A percentile compares a stretch with the other conserved stretches of the same genome.
Conservation (phyloP, 2,888 invertebrate species). For the Chesias legatella region DNA sequence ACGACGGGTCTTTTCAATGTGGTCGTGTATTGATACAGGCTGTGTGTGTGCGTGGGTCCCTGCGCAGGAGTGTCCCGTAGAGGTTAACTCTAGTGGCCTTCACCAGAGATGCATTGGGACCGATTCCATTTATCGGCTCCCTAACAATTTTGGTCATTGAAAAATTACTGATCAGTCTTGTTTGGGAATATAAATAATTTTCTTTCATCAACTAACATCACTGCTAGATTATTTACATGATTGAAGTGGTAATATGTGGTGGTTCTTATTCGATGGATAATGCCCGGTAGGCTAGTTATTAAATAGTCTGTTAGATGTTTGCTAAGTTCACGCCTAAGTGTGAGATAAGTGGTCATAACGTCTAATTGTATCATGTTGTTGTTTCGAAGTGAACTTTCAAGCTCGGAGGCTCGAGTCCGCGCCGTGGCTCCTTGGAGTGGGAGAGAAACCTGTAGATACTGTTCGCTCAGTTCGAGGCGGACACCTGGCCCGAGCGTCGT, state of each 20-base stretch:
- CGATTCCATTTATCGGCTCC: conserved; percentile 54
- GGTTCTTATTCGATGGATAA: conserved; percentile 24
- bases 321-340: conserved; percentile 18
- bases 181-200: no score
- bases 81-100: conserved; percentile 73
- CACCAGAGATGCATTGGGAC: conserved; percentile 73
- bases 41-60: conserved; percentile 51
- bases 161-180: conserved; percentile 8
- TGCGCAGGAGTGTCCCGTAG: conserved; percentile 66
- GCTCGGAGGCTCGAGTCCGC: conserved; percentile 70
- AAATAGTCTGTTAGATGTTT: conserved; percentile 24
- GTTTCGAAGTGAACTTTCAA: conserved; percentile 70
- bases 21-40: conserved; percentile 34
- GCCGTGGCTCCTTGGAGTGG: conserved; percentile 75
- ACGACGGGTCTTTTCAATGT: conserved; percentile 41
- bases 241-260: conserved; percentile 19
- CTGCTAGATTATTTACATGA: conserved; percentile 4
- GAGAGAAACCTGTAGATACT: conserved; percentile 80
- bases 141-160: conserved; percentile 11
- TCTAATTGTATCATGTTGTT: conserved; percentile 56
- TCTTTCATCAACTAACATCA: not conserved
- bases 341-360: conserved; percentile 35
- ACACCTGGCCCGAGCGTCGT: conserved; percentile 64
- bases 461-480: conserved; percentile 70
- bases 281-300: conserved; percentile 28